Evolutionary conservation across 2,797 vertebrate species (phyloP).

Genomic region (Geotrypetes seraphini): DNA sequence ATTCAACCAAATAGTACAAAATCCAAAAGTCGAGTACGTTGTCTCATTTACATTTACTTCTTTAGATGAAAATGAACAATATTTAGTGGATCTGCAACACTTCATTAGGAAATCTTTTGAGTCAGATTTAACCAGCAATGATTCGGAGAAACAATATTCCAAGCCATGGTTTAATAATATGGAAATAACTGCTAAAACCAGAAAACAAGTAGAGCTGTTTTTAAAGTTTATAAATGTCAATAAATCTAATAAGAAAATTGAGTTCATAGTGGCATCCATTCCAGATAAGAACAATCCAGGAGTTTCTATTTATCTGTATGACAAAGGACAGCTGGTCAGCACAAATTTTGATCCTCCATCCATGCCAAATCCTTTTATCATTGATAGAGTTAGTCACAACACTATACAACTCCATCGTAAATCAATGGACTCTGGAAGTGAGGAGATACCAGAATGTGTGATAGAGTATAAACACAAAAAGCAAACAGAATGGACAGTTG

Average conservation of each 20-base stretch:
- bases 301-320: constrained; percentile 20
- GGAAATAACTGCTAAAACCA: background rate
- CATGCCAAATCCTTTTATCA: constrained; percentile 7
- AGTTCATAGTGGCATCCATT: constrained; percentile 22
- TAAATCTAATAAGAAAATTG: background rate
- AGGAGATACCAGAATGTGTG: background rate
- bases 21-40: constrained; percentile 3
- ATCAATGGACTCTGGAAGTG: constrained; percentile 18
- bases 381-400: constrained; percentile 6
- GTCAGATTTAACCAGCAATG: background rate
- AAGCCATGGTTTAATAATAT: constrained; percentile 5
- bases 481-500: constrained; percentile 16
- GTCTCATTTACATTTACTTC: constrained; percentile 20
- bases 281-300: background rate
- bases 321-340: constrained; percentile 2
- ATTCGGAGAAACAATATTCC: background rate
- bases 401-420: constrained; percentile 16
- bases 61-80: constrained; percentile 1
- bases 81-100: constrained; percentile 9
- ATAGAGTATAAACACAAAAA: constrained; percentile 17
- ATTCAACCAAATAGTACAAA: constrained; percentile 4
- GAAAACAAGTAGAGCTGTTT: constrained; percentile 4
- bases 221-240: constrained; percentile 18
- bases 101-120: background rate
- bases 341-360: constrained; percentile 18